Evolutionary conservation across 2,797 vertebrate species (phyloP), one percentile per base, ranked within the genome.

Genomic region (Lithobates sylvaticus): DNA sequence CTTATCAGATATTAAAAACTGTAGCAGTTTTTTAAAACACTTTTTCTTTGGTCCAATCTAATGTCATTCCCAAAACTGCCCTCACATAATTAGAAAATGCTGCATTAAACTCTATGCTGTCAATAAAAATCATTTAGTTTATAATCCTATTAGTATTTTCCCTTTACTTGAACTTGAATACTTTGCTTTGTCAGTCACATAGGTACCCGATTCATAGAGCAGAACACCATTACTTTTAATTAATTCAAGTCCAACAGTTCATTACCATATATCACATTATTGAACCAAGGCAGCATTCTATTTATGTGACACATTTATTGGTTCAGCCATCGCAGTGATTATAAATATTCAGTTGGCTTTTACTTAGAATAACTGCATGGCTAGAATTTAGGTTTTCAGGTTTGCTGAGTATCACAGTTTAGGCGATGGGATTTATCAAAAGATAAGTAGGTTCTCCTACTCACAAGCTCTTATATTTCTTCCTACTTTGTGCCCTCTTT

Each of bases 101-200:
- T 27, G 32, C 71, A 75, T 27, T 83, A 75, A 83, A 69, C 34
- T 54, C 27, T 69, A 18, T 27, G 58, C 54, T 76, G 74, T 50
- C 72, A 83, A 76, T 61, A 83, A 27, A 61, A 76, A 68, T 76
- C 69, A 16, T 16, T 12, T n/a, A 69, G 39, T 54, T 76, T 18
- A 76, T 69, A 83, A 83, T 83, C 67, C 21, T 36, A 76, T 83
- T 83, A 83, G 39, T n/a, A 68, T 83, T 69, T 73, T 81, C 50
- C 15, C 36, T 64, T 65, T 64, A 13, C 47, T 83, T 73, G 61
- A 61, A 50, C 79, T 26, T 26, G 15, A 34, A 58, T 73, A n/a
- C 50, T 42, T 82, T 74, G 71, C 65, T 67, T 82, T 67, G 64
- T 47, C 81, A 44, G 61, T 68, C n/a, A 13, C 50, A 36, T 54